Percentiles rank a stretch among this genome's conserved stretches.
Conservation (phyloP, 2,797 vertebrate species). For the Pipistrellus kuhlii region DNA sequence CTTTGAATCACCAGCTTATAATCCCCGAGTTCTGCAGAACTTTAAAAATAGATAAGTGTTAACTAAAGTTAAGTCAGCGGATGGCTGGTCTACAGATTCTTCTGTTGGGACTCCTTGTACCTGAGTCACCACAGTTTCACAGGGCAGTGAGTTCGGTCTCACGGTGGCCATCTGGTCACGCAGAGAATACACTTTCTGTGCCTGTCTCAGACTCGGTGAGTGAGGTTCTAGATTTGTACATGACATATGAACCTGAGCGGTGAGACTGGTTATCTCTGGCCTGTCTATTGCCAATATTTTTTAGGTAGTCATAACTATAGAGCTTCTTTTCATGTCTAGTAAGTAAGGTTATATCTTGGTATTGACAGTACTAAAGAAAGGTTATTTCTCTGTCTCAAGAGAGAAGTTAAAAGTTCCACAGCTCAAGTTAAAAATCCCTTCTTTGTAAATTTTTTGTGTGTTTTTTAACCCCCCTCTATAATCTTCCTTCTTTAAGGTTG, state of each 20-base stretch:
- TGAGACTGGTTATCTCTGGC: neutral
- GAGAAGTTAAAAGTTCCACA: neutral
- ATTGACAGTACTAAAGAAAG: neutral
- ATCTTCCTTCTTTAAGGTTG: neutral
- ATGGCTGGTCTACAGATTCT: neutral
- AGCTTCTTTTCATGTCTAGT: neutral
- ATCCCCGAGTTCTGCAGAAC: neutral
- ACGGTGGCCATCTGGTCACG: rapidly evolving
- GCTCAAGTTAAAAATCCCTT: neutral
- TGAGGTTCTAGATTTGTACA: neutral
- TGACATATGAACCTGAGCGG: neutral
- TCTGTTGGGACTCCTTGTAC: neutral
- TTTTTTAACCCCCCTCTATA: neutral
- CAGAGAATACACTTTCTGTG: neutral
- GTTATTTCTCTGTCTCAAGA: neutral
- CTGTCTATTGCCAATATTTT: neutral
- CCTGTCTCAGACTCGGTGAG: neutral
- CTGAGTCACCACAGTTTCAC: neutral
- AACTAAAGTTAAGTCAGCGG: neutral
- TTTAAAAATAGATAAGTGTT: neutral
- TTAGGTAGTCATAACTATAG: neutral
- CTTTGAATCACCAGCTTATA: neutral
- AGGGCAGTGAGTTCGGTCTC: neutral
- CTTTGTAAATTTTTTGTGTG: neutral
- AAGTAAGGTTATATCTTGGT: neutral